Evolutionary conservation across 2,113 vertebrate species (phyloP), one percentile per base, ranked within the genome.

Genomic region (Osmerus mordax): DNA sequence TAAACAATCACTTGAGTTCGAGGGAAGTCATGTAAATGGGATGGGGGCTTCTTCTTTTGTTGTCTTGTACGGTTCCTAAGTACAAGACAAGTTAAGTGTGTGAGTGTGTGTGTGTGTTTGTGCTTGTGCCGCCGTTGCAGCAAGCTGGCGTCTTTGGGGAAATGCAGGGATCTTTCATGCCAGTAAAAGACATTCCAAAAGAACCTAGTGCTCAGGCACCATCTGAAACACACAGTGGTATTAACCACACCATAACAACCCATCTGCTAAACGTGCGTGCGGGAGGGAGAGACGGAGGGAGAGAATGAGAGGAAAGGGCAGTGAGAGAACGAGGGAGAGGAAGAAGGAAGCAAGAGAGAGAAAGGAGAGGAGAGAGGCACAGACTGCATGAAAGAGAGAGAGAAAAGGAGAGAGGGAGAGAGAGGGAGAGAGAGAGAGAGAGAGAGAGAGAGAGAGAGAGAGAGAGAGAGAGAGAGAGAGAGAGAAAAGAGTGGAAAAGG

Each of bases 211-310:
- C 9, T 54, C 29, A 41, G 67, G 52, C 63, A 51, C 55, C 13
- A 4, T 63, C 62, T 28, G 54, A 6, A 36, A 36, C 18, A 28
- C 41, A 12, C 25, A 25, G 55, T 47, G 41, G 28, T 56, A 67
- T 25, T 36, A 74, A 53, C 72, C 67, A n/a, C 25, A 29, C 66
- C 51, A 51, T n/a, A 29, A 61, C 28, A 29, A 51, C 36, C 72
- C 72, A 69, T 74, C 72, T 75, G 69, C 32, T 41, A 11, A 6
- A 14, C n/a, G 23, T 62, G 25, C 36, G 16, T 36, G 67, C 58
- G 47, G 18, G 58, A 28, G 58, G 19, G 70, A 55, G 60, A 52
- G 69, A 11, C 5, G 0, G 55, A 56, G 55, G n/a, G 18, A 36
- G 28, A 12, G 16, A 7, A 36, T 0, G 14, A 65, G 29, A 18